Conservation (phyloP, 2,888 invertebrate genomes). For the Odontocerum albicorne region DNA sequence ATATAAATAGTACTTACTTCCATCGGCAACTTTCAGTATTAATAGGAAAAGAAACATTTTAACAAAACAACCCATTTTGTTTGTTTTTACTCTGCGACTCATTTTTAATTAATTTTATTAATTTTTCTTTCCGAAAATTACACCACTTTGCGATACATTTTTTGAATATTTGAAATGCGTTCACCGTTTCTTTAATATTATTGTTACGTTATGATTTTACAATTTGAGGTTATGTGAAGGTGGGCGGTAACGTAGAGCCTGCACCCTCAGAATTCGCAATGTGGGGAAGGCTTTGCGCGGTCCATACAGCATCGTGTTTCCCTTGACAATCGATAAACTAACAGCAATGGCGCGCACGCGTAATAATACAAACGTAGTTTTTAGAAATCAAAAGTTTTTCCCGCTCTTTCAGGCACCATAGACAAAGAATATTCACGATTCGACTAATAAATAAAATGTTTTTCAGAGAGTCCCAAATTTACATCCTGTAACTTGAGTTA, state of each 20-base stretch:
- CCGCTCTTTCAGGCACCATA: too few species aligned
- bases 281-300: slow-evolving; percentile 14
- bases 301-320: slow-evolving; percentile 34
- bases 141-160: not conserved
- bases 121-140: too few species aligned
- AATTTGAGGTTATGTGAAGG: slow-evolving; percentile 21
- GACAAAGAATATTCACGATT: too few species aligned
- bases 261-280: not conserved
- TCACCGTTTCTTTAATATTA: not conserved
- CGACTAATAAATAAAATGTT: too few species aligned
- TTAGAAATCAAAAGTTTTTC: too few species aligned
- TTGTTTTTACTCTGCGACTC: not conserved
- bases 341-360: slow-evolving; percentile 25
- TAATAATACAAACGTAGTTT: too few species aligned
- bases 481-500: too few species aligned
- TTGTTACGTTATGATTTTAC: not conserved
- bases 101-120: too few species aligned
- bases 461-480: too few species aligned
- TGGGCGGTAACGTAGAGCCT: slow-evolving; percentile 10
- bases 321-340: slow-evolving; percentile 22
- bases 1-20: slow-evolving; percentile 28
- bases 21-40: slow-evolving; percentile 14
- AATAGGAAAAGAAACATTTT: slow-evolving; percentile 25
- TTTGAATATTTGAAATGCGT: not conserved
- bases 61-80: slow-evolving; percentile 22